phyloP scores from a whole-genome alignment of 1,140 invertebrate species.

The Aphaenogaster ashmeadi region DNA sequence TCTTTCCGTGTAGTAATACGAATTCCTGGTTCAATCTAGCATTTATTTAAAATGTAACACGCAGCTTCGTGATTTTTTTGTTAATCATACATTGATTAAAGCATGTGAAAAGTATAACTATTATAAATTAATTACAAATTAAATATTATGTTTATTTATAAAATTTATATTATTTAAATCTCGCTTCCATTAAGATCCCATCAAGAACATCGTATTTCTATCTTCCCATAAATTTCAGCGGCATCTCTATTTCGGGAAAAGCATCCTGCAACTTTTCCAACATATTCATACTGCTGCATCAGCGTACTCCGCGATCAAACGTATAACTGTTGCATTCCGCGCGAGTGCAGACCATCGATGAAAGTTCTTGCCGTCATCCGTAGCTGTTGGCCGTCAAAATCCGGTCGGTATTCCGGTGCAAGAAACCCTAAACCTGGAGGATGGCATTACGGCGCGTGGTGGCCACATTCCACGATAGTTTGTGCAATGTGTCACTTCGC shows the following conservation, averaged over 20 bases:
- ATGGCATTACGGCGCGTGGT: slow-evolving; percentile 22
- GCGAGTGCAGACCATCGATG: not conserved
- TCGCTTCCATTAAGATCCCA: not conserved
- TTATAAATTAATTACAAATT: not conserved
- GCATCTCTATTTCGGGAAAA: not conserved
- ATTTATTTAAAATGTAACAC: not conserved
- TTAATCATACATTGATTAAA: not conserved
- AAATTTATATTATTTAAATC: not conserved
- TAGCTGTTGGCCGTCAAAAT: slow-evolving; percentile 49
- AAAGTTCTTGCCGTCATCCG: slow-evolving; percentile 41
- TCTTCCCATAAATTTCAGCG: not conserved
- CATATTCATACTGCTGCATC: not conserved
- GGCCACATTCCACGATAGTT: slow-evolving; percentile 60
- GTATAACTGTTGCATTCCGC: slow-evolving; percentile 26
- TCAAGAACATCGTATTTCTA: not conserved
- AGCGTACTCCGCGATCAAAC: not conserved
- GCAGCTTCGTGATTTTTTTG: not conserved
- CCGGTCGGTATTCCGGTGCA: slow-evolving; percentile 7
- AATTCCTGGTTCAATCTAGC: not conserved
- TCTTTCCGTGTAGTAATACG: too few species aligned
- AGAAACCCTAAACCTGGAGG: slow-evolving; percentile 40
- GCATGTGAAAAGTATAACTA: not conserved
- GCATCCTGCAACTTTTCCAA: not conserved
- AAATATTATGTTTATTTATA: not conserved
- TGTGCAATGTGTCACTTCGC: slow-evolving; percentile 19